phyloP scores from a whole-genome alignment of 2,797 vertebrate genomes.

The Micropoecilia bifurca region DNA sequence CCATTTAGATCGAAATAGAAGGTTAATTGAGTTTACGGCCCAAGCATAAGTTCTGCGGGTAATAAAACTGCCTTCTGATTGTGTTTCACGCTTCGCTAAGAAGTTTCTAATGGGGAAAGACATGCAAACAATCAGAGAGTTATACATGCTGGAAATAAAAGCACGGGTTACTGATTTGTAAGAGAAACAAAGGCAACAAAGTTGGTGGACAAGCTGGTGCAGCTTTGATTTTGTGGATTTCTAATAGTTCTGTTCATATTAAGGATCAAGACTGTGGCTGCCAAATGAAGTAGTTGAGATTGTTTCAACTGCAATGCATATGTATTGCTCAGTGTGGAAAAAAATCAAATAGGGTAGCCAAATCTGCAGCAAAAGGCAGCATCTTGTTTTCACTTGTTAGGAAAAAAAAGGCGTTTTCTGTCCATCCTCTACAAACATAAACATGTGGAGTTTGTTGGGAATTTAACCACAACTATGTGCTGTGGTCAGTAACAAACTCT shows the following conservation, averaged over 20 bases:
- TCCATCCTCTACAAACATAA: not conserved
- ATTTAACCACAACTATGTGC: no score
- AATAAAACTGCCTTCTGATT: not conserved
- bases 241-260: not conserved
- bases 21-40: slow-evolving; percentile 6
- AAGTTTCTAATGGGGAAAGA: slow-evolving; percentile 13
- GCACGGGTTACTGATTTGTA: slow-evolving; percentile 11
- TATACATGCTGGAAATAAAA: slow-evolving; percentile 10
- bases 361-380: no score
- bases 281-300: slow-evolving; percentile 15
- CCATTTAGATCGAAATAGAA: not conserved
- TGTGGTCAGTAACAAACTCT: not conserved
- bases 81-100: not conserved
- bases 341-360: not conserved
- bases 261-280: not conserved
- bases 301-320: not conserved
- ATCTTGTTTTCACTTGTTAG: no score
- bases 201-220: not conserved
- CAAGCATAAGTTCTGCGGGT: not conserved
- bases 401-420: not conserved
- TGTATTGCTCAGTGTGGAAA: not conserved
- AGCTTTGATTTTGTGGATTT: slow-evolving; percentile 3
- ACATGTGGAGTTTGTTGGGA: not conserved
- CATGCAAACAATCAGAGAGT: slow-evolving; percentile 21
- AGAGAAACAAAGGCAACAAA: slow-evolving; percentile 16